Evolutionary conservation across 2,888 invertebrate species (phyloP), one percentile per base, ranked within the genome.

Genomic region (Polyploca ridens): DNA sequence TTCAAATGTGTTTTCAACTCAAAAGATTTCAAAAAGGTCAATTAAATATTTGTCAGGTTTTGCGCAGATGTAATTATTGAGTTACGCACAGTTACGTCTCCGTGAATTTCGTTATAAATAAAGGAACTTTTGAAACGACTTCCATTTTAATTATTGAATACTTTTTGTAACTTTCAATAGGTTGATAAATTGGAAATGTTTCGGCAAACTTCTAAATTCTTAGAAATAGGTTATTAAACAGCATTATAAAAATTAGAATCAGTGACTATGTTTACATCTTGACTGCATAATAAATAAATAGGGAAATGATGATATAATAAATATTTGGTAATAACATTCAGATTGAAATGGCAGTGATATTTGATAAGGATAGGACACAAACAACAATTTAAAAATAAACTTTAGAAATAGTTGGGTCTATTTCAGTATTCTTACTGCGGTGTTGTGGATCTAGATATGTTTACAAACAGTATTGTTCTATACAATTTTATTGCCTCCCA

Each of bases 401-500:
- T n/a, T n/a, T n/a, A n/a, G n/a, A n/a, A n/a, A n/a, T n/a, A 59
- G 44, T 44, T 44, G 62, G 7, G 59, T 33, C 33, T 63, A 66
- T 62, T 65, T 60, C 19, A 38, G 60, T 60, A 16, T 57, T 58
- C 41, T 11, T 27, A 38, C 33, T 27, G 44, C 64, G 58, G 38
- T 66, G 74, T 75, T 75, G 44, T 72, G 69, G 68, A 72, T 72
- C 69, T 64, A 65, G 72, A 73, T 78, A 76, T 78, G 79, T 81
- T 81, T 80, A 73, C 81, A 85, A 82, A 83, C 80, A 82, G 65
- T 72, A 69, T 79, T 77, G 81, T 76, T 79, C 78, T 79, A 78
- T 72, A 16, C 82, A 76, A 81, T 81, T 88, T 90, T 87, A 89
- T 87, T 84, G 82, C 86, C 70, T 75, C 73, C 81, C 76, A 80